Base-by-base conservation (phyloP, 2,888 invertebrate genomes). In the Rhingia campestris region DNA sequence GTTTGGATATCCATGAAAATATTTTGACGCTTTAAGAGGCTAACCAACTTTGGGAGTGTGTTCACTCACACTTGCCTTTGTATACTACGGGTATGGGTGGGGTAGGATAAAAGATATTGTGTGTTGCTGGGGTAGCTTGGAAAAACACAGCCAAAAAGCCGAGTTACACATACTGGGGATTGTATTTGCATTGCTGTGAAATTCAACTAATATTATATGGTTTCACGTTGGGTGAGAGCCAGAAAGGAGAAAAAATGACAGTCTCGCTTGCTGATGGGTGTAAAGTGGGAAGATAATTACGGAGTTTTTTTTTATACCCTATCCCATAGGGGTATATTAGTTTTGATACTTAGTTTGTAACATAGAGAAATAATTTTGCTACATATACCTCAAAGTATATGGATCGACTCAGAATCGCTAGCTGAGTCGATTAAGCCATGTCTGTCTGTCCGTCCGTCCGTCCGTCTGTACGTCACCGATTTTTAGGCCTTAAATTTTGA, bases 21-120 rank as follows among this genome's bases (percentile, higher is more conserved):
- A 84, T 75, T 84, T 84, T 84, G 84, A 74, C 84, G 70, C 80
- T 80, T 70, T 80, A 80, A 80, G 80, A 80, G 69, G 84, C 70
- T 67, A 79, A 74, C 77, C 77, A 82, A 81, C 81, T 81, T 70
- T 58, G 56, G 54, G 61, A 56, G 63, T 63, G 69, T 49, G 69
- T 32, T 51, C 39, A 22, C 12, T 45, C 43, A 9, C 9, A n/a
- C n/a, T 43, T 32, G 10, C 9, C 7, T 33, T 47, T 41, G 10
- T 41, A 22, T 22, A 22, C 39, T 0, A 30, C 30, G 9, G 6
- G 53, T 35, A 39, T 64, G 81, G 81, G 81, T 70, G 81, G 56
- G 69, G 47, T 67, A 49, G 77, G 67, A 77, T 77, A 54, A 82
- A 81, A 76, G 70, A 76, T 63, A 76, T 35, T 70, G 69, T 74